A percentile compares a stretch with the other conserved stretches of the same genome.
phyloP scores from a whole-genome alignment of 2,888 invertebrate species.

The Coecobrya sp. region DNA sequence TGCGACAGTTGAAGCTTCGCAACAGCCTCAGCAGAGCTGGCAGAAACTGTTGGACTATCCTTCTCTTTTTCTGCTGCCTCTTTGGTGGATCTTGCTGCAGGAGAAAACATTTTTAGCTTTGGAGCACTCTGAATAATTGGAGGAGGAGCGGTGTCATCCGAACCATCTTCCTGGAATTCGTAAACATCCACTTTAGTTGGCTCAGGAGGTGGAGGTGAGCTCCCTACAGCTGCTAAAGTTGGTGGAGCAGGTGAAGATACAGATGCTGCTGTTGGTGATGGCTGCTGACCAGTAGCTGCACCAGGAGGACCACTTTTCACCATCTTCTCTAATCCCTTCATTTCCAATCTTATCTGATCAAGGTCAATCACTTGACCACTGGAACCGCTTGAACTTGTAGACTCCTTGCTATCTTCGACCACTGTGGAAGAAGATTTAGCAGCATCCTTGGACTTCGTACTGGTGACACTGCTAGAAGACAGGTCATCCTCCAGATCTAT shows the following conservation, averaged over 20 bases:
- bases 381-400: constrained; percentile 56
- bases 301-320: constrained; percentile 88
- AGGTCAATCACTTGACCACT: constrained; percentile 91
- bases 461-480: constrained; percentile 70
- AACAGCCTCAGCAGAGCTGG: constrained; percentile 46
- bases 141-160: constrained; percentile 72
- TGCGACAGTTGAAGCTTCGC: constrained; percentile 37
- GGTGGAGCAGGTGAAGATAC: constrained; percentile 74
- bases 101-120: constrained; percentile 85
- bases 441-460: constrained; percentile 42
- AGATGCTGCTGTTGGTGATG: constrained; percentile 86
- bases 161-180: constrained; percentile 85
- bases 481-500: constrained; percentile 72
- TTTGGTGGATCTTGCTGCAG: constrained; percentile 83
- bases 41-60: constrained; percentile 13
- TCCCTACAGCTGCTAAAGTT: constrained; percentile 72
- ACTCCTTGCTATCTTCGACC: constrained; percentile 61
- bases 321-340: constrained; percentile 93
- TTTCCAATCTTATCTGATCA: constrained; percentile 94
- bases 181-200: constrained; percentile 83
- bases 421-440: neutral
- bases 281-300: constrained; percentile 89
- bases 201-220: constrained; percentile 60
- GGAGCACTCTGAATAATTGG: constrained; percentile 77
- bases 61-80: constrained; percentile 33